Evolutionary conservation across 1,140 invertebrate species (phyloP).

Genomic region (Orussus abietinus): DNA sequence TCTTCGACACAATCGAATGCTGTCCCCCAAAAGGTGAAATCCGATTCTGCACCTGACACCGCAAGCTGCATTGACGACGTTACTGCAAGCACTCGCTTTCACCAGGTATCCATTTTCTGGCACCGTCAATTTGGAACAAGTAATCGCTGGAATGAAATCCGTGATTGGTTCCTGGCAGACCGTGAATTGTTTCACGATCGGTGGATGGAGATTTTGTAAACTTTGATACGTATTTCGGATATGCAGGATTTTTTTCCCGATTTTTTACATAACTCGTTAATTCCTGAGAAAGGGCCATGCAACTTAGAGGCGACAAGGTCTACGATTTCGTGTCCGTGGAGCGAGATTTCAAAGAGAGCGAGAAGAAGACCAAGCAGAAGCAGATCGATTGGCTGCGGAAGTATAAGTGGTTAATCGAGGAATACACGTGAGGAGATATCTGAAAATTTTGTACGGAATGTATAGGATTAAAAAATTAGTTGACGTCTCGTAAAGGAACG

Average conservation of each 20-base stretch:
- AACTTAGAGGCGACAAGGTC: conserved; percentile 17
- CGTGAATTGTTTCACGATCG: no score
- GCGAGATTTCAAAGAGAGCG: conserved; percentile 21
- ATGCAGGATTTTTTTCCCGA: conserved; percentile 33
- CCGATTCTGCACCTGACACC: conserved; percentile 66
- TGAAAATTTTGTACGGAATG: background rate
- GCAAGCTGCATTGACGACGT: conserved; percentile 68
- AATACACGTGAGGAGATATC: conserved; percentile 25
- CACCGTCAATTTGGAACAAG: conserved; percentile 57
- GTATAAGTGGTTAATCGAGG: conserved; percentile 28
- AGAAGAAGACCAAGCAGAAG: conserved; percentile 17
- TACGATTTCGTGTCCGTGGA: conserved; percentile 24
- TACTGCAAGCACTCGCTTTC: conserved; percentile 58
- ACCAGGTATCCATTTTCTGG: conserved; percentile 69
- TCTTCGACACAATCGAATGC: conserved; percentile 63
- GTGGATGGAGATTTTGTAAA: background rate
- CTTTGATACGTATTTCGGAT: conserved; percentile 14
- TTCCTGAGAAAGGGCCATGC: no score
- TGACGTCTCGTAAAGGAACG: conserved; percentile 11
- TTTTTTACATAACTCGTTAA: no score
- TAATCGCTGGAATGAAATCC: conserved; percentile 52
- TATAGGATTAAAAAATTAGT: background rate
- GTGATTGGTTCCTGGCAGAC: no score
- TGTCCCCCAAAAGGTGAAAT: conserved; percentile 62
- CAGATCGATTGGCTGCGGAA: conserved; percentile 27